Conservation (phyloP, 2,113 vertebrate genomes). For the Argyrosomus japonicus region DNA sequence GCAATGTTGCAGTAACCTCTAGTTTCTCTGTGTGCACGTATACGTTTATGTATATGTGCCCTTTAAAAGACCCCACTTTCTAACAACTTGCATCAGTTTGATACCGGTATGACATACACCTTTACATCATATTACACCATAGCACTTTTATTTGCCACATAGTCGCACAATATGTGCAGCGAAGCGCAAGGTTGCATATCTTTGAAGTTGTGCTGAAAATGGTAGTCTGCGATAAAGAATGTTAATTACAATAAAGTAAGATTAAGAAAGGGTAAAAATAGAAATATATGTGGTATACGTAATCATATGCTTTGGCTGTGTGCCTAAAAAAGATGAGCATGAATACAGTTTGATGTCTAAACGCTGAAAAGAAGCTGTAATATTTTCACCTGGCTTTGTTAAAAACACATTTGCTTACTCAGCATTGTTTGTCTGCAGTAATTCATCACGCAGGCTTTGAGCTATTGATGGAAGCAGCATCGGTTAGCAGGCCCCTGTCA, state of each 20-base stretch:
- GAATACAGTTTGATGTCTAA: conserved; percentile 7
- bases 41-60: neutral
- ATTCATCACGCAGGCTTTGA: conserved; percentile 86
- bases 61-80: neutral
- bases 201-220: neutral
- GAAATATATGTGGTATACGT: neutral
- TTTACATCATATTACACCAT: no score
- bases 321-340: neutral
- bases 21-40: neutral
- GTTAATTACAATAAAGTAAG: no score
- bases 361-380: conserved; percentile 49
- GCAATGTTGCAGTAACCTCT: neutral
- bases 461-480: conserved; percentile 86
- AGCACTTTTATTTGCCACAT: neutral
- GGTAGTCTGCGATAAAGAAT: neutral
- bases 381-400: conserved; percentile 83
- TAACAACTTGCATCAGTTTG: neutral
- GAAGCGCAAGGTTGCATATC: neutral
- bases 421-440: conserved; percentile 87
- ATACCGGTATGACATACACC: neutral
- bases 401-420: conserved; percentile 85
- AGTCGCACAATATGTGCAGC: neutral
- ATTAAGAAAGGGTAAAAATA: neutral
- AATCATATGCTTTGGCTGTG: neutral
- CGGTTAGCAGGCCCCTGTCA: conserved; percentile 85